Evolutionary conservation across 2,113 vertebrate species (phyloP).

Genomic region (Bolborhynchus lineola): DNA sequence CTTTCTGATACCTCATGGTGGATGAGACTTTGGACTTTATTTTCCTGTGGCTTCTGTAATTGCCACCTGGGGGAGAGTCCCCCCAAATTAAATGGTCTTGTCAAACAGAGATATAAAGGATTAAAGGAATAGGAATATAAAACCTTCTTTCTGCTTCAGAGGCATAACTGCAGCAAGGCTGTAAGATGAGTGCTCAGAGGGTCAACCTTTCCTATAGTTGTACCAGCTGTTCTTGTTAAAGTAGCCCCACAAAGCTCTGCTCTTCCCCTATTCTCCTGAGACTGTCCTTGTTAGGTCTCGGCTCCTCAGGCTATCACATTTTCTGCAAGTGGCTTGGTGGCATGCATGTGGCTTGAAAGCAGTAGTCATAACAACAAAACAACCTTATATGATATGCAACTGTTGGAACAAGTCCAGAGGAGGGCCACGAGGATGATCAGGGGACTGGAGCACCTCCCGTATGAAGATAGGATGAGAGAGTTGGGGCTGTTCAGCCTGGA

Average conservation of each 20-base stretch:
- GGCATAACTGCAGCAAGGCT: neutral
- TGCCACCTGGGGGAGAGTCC: neutral
- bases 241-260: neutral
- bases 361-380: neutral
- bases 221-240: neutral
- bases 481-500: too few species aligned
- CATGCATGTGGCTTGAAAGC: neutral
- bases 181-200: neutral
- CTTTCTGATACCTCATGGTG: neutral
- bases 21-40: neutral
- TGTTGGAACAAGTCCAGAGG: too few species aligned
- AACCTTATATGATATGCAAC: rapidly evolving
- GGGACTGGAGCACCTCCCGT: too few species aligned
- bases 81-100: neutral
- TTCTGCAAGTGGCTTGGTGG: neutral
- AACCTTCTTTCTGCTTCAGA: neutral
- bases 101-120: neutral
- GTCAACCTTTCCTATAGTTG: neutral
- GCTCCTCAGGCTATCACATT: neutral
- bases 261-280: neutral
- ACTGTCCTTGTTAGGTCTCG: neutral
- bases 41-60: neutral
- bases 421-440: too few species aligned
- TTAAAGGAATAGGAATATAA: neutral
- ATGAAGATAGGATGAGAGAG: too few species aligned